phyloP scores from a whole-genome alignment of 1,140 invertebrate genomes.

The Pseudomyrmex gracilis region DNA sequence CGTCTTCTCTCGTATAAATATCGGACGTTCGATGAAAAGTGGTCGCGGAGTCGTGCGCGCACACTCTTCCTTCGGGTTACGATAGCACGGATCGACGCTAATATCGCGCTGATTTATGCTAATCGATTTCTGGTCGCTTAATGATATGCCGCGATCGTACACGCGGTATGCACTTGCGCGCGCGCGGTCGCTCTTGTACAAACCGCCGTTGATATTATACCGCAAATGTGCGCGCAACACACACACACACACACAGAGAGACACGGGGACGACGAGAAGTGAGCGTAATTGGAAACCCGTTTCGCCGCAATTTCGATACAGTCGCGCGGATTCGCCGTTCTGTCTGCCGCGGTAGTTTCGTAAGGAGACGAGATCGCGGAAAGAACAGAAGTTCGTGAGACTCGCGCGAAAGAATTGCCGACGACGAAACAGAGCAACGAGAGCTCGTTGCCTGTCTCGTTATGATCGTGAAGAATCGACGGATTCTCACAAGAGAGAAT shows the following conservation, averaged over 20 bases:
- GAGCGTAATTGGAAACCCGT: conserved; percentile 74
- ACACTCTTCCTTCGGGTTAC: conserved; percentile 50
- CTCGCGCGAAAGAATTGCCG: not conserved
- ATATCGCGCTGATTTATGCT: conserved; percentile 75
- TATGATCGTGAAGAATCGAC: not conserved
- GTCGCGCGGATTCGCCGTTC: conserved; percentile 46
- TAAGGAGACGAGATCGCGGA: conserved; percentile 34
- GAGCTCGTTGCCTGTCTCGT: too few relatives aligned
- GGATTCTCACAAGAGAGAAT: not conserved
- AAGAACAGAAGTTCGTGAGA: conserved; percentile 21
- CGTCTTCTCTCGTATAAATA: not conserved
- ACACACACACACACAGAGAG: too few relatives aligned
- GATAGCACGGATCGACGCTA: conserved; percentile 58
- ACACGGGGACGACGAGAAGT: not conserved
- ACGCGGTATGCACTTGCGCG: conserved; percentile 36
- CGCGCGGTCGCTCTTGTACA: conserved; percentile 11
- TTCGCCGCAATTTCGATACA: conserved; percentile 72
- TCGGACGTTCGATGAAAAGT: conserved; percentile 22
- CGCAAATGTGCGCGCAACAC: not conserved
- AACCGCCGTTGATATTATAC: conserved; percentile 47
- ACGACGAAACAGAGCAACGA: not conserved
- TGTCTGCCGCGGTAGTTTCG: conserved; percentile 15
- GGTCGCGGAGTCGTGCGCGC: conserved; percentile 29
- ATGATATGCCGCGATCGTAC: conserved; percentile 68
- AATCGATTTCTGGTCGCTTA: conserved; percentile 68